Conservation (phyloP, 2,113 vertebrate species). For the Pseudopipra pipra region DNA sequence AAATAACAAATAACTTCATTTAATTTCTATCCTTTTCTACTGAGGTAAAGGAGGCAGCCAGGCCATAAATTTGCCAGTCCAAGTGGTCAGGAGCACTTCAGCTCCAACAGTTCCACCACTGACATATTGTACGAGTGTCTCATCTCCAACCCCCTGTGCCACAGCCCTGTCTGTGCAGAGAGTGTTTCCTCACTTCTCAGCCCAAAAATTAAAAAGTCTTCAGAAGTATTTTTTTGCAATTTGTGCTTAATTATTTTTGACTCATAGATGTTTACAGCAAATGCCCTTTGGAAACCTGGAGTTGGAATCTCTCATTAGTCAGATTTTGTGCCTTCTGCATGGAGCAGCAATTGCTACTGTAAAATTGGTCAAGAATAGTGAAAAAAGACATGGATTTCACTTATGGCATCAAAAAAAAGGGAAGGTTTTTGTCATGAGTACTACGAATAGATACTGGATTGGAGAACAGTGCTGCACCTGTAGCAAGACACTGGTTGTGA, state of each 20-base stretch:
- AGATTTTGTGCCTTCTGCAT: background rate
- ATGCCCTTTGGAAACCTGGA: background rate
- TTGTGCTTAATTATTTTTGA: background rate
- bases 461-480: background rate
- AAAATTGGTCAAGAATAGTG: background rate
- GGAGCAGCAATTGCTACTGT: background rate
- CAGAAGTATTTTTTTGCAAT: background rate
- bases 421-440: fast-evolving
- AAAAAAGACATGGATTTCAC: background rate
- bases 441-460: fast-evolving
- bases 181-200: background rate
- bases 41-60: background rate
- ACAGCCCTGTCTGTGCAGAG: background rate
- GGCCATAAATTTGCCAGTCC: background rate
- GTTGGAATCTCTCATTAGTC: background rate
- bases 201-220: background rate
- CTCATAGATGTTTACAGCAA: background rate
- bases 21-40: background rate
- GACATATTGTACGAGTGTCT: fast-evolving
- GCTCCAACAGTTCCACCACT: fast-evolving
- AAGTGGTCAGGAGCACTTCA: background rate
- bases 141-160: background rate
- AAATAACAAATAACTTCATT: background rate
- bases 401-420: background rate
- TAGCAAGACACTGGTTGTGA: fast-evolving